These are phyloP conservation scores for Xestia rhomboidea DNA, from an alignment of 2,888 invertebrate genomes.

Conservation along the genomic window DNA sequence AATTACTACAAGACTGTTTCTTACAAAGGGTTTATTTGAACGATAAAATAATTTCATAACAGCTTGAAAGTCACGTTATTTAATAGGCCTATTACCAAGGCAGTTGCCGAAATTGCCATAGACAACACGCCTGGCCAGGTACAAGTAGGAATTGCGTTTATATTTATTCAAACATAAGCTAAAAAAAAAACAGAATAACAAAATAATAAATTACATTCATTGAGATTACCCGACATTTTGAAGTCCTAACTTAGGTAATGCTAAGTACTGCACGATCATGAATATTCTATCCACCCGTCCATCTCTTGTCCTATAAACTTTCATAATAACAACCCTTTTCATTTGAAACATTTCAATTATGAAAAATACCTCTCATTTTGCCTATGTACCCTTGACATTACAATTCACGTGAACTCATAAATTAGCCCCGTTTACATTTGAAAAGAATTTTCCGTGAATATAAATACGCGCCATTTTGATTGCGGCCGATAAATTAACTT, in stretches of 20 bases:
- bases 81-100: background rate
- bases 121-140: background rate
- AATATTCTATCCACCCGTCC: slow-evolving; percentile 13
- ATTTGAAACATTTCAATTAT: slow-evolving; percentile 1
- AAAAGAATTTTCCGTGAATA: slow-evolving; percentile 25
- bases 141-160: background rate
- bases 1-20: background rate
- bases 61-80: too few relatives aligned
- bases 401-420: slow-evolving; percentile 33
- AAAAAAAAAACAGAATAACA: background rate
- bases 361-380: slow-evolving; percentile 20
- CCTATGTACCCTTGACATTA: slow-evolving; percentile 49
- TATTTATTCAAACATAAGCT: background rate
- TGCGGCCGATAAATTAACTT: slow-evolving; percentile 44
- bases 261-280: background rate
- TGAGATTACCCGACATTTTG: background rate
- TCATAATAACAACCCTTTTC: background rate
- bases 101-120: background rate
- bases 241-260: background rate
- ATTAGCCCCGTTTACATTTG: slow-evolving; percentile 30
- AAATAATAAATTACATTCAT: background rate
- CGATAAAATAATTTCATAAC: background rate
- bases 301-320: slow-evolving; percentile 19
- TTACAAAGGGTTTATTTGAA: background rate
- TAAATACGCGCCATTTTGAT: slow-evolving; percentile 39